Evolutionary conservation across 2,113 vertebrate species (phyloP), one percentile per base, ranked within the genome.

Genomic region (Promerops cafer): DNA sequence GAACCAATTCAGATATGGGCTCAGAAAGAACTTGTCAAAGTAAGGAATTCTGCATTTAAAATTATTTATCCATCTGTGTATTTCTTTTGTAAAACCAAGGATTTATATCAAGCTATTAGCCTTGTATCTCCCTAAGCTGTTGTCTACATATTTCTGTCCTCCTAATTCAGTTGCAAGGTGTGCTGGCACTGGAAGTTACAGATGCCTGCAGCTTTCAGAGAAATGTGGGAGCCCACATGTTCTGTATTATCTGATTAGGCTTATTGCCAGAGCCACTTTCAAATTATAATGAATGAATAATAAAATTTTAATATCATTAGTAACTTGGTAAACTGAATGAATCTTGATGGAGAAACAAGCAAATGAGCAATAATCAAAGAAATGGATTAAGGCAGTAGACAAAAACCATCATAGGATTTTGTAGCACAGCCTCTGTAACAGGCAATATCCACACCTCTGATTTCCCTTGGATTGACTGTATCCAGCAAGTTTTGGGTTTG

Each of bases 1-100:
- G 99, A 99, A 91, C 99, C 99, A 59, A 99, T 99, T 94, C 99
- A 99, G 97, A 99, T 99, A 96, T 99, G 99, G 99, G 98, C 99
- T 52, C 99, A 99, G 91, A 99, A 99, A 92, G 99, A 99, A 79
- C 98, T 99, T 65, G 99, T 99, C 52, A 99, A 99, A 98, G 99
- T 99, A 98, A 97, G 98, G 78, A 68, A 49, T 77, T 83, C 11
- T 94, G 22, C 31, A 52, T 49, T 68, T 40, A 22, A 68, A n/a
- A 35, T 92, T 80, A 87, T 57, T 45, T 64, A 22, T 44, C 7
- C 35, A 13, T 63, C 50, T 66, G 5, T 35, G 40, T 20, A 27
- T 94, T 83, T 89, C 13, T 90, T 49, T 44, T 74, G 3, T 40
- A 66, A 59, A 63, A 50, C 16, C 1, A 59, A 27, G 19, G 40